phyloP scores from a whole-genome alignment of 1,140 invertebrate genomes.

The Coboldia fuscipes region DNA sequence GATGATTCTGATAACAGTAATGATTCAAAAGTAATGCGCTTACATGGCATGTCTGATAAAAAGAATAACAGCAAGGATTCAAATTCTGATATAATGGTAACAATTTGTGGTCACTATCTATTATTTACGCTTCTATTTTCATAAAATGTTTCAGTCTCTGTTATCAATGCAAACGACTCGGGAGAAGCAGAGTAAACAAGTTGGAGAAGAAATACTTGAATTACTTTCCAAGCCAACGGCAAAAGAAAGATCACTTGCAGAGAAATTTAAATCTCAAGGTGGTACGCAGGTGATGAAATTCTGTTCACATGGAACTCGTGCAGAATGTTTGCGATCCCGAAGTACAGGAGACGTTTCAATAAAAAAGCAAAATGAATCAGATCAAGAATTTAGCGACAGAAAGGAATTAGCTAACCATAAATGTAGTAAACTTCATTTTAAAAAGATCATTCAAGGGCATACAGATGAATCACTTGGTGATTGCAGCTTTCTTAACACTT shows the following conservation, averaged over 20 bases:
- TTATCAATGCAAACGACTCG: slow-evolving; percentile 82
- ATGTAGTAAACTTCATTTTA: slow-evolving; percentile 88
- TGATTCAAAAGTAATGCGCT: slow-evolving; percentile 20
- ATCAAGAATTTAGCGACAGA: slow-evolving; percentile 12
- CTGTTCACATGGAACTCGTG: slow-evolving; percentile 82
- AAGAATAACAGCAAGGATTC: slow-evolving; percentile 21
- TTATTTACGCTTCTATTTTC: slow-evolving; percentile 11
- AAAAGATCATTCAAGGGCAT: slow-evolving; percentile 91
- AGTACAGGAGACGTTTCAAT: slow-evolving; percentile 18
- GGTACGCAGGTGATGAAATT: slow-evolving; percentile 90
- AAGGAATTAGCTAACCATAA: slow-evolving; percentile 7
- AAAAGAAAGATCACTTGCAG: slow-evolving; percentile 81
- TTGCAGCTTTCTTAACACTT: slow-evolving; percentile 94
- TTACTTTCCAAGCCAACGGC: slow-evolving; percentile 86
- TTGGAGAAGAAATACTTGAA: slow-evolving; percentile 90
- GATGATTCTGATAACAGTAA: slow-evolving; percentile 14
- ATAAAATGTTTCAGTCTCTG: slow-evolving; percentile 40
- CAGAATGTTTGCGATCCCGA: slow-evolving; percentile 58
- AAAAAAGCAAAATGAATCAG: slow-evolving; percentile 3
- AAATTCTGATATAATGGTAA: slow-evolving; percentile 42
- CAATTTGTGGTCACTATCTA: background rate
- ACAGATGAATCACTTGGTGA: slow-evolving; percentile 92
- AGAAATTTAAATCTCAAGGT: slow-evolving; percentile 87
- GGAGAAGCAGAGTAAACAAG: slow-evolving; percentile 87
- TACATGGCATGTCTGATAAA: no score